Base-by-base conservation (phyloP, 2,113 vertebrate species). In the Myrmecophaga tridactyla region DNA sequence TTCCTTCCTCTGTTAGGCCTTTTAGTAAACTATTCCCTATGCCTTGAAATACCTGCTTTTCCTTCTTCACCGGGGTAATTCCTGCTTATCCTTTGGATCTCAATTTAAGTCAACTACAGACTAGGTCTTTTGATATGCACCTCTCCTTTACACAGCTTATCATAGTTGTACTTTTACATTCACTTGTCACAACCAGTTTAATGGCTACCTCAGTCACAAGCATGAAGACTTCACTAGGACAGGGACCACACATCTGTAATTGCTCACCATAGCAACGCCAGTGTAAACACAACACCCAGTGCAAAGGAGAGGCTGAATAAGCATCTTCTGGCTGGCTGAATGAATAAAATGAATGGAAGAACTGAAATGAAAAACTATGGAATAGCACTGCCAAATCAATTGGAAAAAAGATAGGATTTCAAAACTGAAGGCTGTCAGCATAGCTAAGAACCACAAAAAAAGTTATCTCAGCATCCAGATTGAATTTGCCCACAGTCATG, bases 361-460 rank as follows among this genome's bases (percentile, higher is more conserved):
- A 91, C 77, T 43, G 15, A 80, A 75, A 86, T 36, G 6, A 72
- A 60, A 88, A 81, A 43, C 10, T 3, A 17, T 56, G 25, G 25
- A 69, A 51, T n/a, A 84, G 60, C 41, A 88, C n/a, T 10, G 41
- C 88, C 8, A 17, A 14, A 34, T 34, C 20, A 72, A 82, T 0
- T n/a, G 41, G 34, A 14, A 67, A 89, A 77, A 67, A 89, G 21
- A 63, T 1, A 76, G 29, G 34, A 84, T 88, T 89, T 90, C 85
- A 89, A 94, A 83, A 94, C 46, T 53, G 29, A 86, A 43, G 90
- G 36, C 13, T 73, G 25, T 70, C 58, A 86, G 83, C 31, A 72
- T 6, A 86, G 89, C 21, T 89, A 67, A 92, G 48, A 95, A 93
- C 46, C 67, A 89, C 31, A 23, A 34, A 56, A n/a, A 84, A 80